Evolutionary conservation across 2,113 vertebrate species (phyloP).

Genomic region (Hippopotamus amphibius): DNA sequence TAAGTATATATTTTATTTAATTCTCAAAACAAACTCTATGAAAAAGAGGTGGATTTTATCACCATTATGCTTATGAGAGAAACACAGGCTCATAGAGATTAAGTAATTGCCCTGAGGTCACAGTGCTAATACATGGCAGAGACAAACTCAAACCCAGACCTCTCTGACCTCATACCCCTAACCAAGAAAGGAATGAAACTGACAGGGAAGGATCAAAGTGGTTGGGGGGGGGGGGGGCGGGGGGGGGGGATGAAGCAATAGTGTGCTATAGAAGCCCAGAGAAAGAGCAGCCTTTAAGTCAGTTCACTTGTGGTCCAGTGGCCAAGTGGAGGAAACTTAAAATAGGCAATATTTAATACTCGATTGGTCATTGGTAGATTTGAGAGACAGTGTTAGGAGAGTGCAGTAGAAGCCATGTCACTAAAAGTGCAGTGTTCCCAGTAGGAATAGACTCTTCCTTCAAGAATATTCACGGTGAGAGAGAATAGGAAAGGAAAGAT

Average conservation of each 20-base stretch:
- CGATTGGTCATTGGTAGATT: neutral
- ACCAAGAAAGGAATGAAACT: neutral
- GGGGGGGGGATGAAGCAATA: neutral
- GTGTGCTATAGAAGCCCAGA: neutral
- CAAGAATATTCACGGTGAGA: neutral
- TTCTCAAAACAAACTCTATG: neutral
- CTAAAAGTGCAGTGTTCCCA: neutral
- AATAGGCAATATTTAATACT: neutral
- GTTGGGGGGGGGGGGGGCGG: neutral
- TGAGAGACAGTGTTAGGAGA: neutral
- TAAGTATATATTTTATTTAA: neutral
- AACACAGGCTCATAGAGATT: neutral
- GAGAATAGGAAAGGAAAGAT: neutral
- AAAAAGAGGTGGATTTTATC: slow-evolving; percentile 12
- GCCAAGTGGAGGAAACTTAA: neutral
- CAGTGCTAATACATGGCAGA: neutral
- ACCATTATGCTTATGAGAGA: neutral
- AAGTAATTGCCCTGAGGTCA: neutral
- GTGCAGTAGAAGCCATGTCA: neutral
- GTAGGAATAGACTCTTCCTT: neutral
- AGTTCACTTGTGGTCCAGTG: neutral
- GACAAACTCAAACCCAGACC: neutral
- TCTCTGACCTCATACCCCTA: neutral
- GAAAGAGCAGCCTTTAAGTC: neutral
- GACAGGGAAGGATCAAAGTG: neutral